phyloP scores from a whole-genome alignment of 2,888 invertebrate genomes.

The Andrena dorsata region DNA sequence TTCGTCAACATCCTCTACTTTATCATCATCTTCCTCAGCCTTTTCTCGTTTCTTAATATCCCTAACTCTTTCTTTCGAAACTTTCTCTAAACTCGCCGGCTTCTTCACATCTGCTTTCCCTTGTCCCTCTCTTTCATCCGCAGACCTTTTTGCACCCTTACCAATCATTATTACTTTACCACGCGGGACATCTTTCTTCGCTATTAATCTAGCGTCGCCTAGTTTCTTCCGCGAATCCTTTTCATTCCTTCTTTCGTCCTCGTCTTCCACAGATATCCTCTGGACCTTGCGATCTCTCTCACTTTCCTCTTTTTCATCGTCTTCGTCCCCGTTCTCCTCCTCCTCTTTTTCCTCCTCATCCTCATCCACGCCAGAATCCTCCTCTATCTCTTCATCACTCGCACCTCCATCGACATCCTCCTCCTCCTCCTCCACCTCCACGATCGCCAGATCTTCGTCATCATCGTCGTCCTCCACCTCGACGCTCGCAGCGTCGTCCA shows the following conservation, averaged over 20 bases:
- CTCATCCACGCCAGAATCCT: slow-evolving; percentile 7
- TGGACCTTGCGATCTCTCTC: slow-evolving; percentile 4
- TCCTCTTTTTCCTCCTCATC: slow-evolving; percentile 37
- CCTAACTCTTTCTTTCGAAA: slow-evolving; percentile 4
- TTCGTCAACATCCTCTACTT: slow-evolving; percentile 37
- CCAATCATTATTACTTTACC: neutral
- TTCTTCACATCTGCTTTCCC: slow-evolving; percentile 72
- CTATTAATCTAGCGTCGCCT: neutral
- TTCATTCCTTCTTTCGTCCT: slow-evolving; percentile 44
- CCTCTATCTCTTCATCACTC: neutral
- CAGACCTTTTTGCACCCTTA: neutral
- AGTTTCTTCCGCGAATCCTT: neutral
- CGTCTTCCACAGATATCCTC: slow-evolving; percentile 79
- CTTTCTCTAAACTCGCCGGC: slow-evolving; percentile 52
- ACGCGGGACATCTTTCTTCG: neutral
- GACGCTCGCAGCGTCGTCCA: slow-evolving; percentile 48
- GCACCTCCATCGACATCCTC: neutral
- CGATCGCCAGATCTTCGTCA: slow-evolving; percentile 19
- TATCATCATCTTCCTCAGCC: neutral
- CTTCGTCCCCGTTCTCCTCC: slow-evolving; percentile 71
- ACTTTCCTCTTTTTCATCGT: slow-evolving; percentile 41
- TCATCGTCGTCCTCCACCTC: slow-evolving; percentile 44
- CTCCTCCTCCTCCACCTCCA: slow-evolving; percentile 3
- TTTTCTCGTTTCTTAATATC: slow-evolving; percentile 15
- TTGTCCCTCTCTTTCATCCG: slow-evolving; percentile 73